Percentiles rank a stretch among this genome's conserved stretches.
Evolutionary conservation across 1,140 invertebrate genomes (phyloP).

Genomic region (Drosophila willistoni): DNA sequence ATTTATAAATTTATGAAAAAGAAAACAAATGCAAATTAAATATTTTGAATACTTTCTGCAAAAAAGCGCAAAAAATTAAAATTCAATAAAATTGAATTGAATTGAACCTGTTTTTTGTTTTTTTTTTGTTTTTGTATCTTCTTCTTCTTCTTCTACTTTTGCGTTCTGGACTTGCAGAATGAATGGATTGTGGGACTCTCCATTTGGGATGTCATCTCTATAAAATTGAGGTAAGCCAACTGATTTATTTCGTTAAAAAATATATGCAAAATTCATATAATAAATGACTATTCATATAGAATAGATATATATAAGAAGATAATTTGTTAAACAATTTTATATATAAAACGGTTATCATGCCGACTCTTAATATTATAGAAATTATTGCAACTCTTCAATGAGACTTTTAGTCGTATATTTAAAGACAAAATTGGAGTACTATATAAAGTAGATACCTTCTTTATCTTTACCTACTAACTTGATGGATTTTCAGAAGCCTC

Average conservation of each 20-base stretch:
- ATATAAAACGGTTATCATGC: background rate
- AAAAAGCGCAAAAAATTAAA: slow-evolving; percentile 19
- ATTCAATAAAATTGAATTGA: slow-evolving; percentile 27
- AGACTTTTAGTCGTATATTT: too few species aligned
- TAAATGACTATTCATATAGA: too few species aligned
- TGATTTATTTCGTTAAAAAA: slow-evolving; percentile 60
- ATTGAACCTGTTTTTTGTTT: slow-evolving; percentile 40
- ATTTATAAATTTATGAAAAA: slow-evolving; percentile 32
- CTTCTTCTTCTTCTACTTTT: background rate
- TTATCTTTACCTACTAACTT: too few species aligned
- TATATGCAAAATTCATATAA: slow-evolving; percentile 24
- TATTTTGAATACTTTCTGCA: slow-evolving; percentile 45
- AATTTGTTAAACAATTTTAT: background rate
- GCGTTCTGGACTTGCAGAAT: background rate
- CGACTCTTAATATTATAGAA: background rate
- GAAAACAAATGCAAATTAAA: slow-evolving; percentile 38
- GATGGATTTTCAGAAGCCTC: too few species aligned
- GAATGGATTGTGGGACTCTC: slow-evolving; percentile 2
- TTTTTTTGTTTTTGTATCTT: too few species aligned
- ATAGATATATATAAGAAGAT: too few species aligned
- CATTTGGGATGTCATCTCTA: slow-evolving; percentile 13
- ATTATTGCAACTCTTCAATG: too few species aligned
- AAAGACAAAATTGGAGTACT: too few species aligned
- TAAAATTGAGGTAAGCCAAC: slow-evolving; percentile 60
- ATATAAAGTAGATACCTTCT: too few species aligned